Evolutionary conservation across 2,888 invertebrate genomes (phyloP).

Genomic region (Siphlonurus alternatus): DNA sequence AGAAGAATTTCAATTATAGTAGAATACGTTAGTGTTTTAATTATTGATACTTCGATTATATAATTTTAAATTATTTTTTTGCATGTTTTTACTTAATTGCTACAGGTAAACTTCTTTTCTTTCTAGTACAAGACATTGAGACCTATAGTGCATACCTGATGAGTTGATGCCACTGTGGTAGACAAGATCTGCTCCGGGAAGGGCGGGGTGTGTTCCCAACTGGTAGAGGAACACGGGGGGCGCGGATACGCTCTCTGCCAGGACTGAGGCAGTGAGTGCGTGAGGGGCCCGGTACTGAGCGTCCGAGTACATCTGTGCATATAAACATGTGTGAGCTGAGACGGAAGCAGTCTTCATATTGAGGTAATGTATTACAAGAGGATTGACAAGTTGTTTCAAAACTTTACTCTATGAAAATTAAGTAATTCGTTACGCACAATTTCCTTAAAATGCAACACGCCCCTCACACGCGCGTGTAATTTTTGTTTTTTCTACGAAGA

Average conservation of each 20-base stretch:
- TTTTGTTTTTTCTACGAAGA: too few species aligned
- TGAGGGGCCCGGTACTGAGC: conserved; percentile 38
- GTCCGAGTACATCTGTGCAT: conserved; percentile 34
- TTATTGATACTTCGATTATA: too few species aligned
- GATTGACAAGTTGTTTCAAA: too few species aligned
- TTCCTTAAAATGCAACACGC: too few species aligned
- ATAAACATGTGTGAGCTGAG: background rate
- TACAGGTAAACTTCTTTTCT: too few species aligned
- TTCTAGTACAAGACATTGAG: background rate
- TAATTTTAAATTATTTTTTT: background rate
- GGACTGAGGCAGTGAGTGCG: conserved; percentile 33
- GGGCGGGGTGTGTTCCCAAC: background rate
- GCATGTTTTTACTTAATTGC: background rate
- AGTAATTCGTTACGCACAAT: too few species aligned
- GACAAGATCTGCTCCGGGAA: background rate
- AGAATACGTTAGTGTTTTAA: too few species aligned
- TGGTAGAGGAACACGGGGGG: conserved; percentile 36
- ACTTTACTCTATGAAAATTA: background rate
- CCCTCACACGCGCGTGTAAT: too few species aligned
- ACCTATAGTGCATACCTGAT: background rate
- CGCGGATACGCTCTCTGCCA: conserved; percentile 21
- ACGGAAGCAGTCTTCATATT: too few species aligned
- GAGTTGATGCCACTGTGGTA: background rate
- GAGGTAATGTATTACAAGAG: too few species aligned
- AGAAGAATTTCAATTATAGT: too few species aligned